Base-by-base conservation (phyloP, 2,797 vertebrate genomes). In the Chromis chromis region DNA sequence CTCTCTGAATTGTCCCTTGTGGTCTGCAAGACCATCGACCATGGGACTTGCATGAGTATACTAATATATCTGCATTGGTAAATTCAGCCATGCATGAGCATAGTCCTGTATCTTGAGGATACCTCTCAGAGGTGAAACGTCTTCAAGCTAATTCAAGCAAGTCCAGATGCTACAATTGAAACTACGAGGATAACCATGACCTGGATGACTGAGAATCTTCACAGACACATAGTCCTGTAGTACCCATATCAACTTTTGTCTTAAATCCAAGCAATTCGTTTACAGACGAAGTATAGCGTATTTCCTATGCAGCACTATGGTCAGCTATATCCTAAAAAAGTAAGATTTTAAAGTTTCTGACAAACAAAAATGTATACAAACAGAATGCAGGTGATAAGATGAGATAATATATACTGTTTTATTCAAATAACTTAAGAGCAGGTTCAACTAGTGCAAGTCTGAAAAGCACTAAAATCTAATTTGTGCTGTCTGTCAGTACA, bases 391-490 rank as follows among this genome's bases (percentile, higher is more conserved):
- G 11, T 52, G 44, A 40, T 24, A 19, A 14, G n/a, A 54, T 13
- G 7, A 36, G 19, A 63, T 22, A 10, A 25, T 40, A 36, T 44
- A 40, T 16, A 68, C 57, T 68, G 65, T 67, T 70, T 70, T 36
- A 71, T 42, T 65, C 27, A 49, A 52, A 74, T 49, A 50, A 53
- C 24, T 64, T 46, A 63, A 31, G 24, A 70, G 42, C 4, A 17
- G 42, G 56, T 5, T 65, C 52, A 40, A 75, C 56, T 17, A 19
- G 60, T 66, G 22, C n/a, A 21, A 52, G 49, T 24, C 1, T 82
- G 65, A 79, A 85, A 64, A 82, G 71, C 65, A 25, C 74, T 81
- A 44, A 75, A 53, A 74, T 74, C 24, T 70, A 21, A 74, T 79
- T 49, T 64, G 33, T 63, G 31, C 22, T 55, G 57, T 75, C 52